These are phyloP conservation scores for Phyto melanocephala DNA, from an alignment of 2,888 invertebrate species.

Conservation along the genomic window DNA sequence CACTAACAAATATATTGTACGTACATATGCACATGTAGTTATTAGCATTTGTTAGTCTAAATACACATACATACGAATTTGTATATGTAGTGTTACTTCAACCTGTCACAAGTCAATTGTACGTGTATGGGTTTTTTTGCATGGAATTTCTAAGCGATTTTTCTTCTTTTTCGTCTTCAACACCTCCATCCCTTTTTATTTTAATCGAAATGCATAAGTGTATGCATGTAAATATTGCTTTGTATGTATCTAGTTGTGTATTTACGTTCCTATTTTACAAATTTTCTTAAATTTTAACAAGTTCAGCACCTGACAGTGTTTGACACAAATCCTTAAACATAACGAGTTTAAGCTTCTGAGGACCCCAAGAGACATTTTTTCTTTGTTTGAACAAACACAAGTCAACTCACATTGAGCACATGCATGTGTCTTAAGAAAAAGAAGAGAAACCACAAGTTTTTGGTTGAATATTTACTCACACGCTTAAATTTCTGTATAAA, in stretches of 20 bases:
- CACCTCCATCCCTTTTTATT: background rate
- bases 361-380: conserved; percentile 41
- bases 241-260: background rate
- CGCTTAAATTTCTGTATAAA: conserved; percentile 22
- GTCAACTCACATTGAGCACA: background rate
- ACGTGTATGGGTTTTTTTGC: conserved; percentile 13
- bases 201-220: background rate
- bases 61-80: background rate
- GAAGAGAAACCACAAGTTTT: conserved; percentile 43
- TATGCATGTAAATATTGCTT: background rate
- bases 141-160: background rate
- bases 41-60: too few relatives aligned
- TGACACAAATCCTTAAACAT: conserved; percentile 63
- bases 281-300: conserved; percentile 59
- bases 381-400: conserved; percentile 1
- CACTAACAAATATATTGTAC: too few relatives aligned
- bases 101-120: conserved; percentile 58
- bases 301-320: conserved; percentile 61
- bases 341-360: conserved; percentile 56
- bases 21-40: too few relatives aligned
- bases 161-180: background rate
- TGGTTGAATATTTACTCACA: conserved; percentile 42
- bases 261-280: conserved; percentile 37
- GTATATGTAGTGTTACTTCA: conserved; percentile 39
- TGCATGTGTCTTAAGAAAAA: background rate